Percentiles rank a stretch among this genome's conserved stretches.
phyloP scores from a whole-genome alignment of 2,797 vertebrate species.

The Choloepus didactylus region DNA sequence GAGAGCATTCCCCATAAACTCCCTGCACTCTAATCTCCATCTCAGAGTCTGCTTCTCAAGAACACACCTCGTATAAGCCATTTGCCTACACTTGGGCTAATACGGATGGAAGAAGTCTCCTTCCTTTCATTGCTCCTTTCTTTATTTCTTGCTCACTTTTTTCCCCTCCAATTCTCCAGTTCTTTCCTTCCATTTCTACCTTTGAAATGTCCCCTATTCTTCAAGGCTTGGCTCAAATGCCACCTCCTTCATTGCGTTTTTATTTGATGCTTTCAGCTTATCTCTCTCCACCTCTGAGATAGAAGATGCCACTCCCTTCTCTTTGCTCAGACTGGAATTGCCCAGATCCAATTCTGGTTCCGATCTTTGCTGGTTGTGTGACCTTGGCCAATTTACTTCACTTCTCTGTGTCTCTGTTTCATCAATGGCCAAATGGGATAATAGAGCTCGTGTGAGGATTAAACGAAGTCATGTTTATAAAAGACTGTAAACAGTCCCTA shows the following conservation, averaged over 20 bases:
- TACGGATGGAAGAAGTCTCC: neutral
- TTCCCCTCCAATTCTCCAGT: neutral
- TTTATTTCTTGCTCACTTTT: neutral
- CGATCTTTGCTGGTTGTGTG: neutral
- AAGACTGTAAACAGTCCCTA: neutral
- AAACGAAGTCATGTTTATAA: neutral
- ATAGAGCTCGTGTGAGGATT: neutral
- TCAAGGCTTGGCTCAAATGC: neutral
- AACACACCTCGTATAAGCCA: neutral
- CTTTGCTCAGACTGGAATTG: neutral
- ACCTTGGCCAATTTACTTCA: neutral
- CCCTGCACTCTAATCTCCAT: neutral
- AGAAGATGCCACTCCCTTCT: neutral
- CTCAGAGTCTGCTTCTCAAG: neutral
- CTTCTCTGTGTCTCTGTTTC: neutral
- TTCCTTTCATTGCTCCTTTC: neutral
- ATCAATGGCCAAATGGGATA: neutral
- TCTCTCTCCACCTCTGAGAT: neutral
- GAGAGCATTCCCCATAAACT: neutral
- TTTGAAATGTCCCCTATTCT: neutral
- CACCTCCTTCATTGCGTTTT: neutral
- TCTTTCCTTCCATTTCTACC: neutral
- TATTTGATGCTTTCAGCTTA: neutral
- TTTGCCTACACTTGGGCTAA: too few species aligned
- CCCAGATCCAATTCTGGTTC: neutral